Percentiles rank a stretch among this genome's conserved stretches.
These are phyloP conservation scores for Ictalurus punctatus DNA, from an alignment of 2,113 vertebrate species.

Conservation along the genomic window DNA sequence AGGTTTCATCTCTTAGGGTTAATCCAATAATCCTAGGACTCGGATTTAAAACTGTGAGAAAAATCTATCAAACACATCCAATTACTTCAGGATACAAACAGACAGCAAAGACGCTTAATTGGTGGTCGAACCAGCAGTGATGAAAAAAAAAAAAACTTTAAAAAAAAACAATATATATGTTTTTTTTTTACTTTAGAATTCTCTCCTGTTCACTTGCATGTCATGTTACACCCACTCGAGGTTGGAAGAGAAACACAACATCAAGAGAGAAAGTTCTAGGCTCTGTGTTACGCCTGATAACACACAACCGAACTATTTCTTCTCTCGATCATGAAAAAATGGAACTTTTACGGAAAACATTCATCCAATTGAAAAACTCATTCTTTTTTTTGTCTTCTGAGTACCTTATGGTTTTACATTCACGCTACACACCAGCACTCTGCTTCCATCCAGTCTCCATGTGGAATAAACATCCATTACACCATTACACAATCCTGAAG, in stretches of 20 bases:
- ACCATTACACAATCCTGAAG: not conserved
- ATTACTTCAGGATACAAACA: constrained; percentile 14
- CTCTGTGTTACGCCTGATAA: not conserved
- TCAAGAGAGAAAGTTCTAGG: not conserved
- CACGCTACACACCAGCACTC: not conserved
- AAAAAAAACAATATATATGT: no score
- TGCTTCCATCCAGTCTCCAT: no score
- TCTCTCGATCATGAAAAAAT: not conserved
- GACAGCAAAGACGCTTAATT: not conserved
- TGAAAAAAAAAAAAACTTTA: not conserved
- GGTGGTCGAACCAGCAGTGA: not conserved
- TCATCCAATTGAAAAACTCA: not conserved
- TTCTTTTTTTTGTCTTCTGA: not conserved
- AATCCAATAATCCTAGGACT: not conserved
- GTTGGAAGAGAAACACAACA: not conserved
- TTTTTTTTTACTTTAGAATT: not conserved
- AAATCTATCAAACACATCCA: not conserved
- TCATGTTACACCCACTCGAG: not conserved
- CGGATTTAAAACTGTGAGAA: not conserved
- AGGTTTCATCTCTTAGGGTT: not conserved
- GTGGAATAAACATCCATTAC: not conserved
- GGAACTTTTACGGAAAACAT: not conserved
- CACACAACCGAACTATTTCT: not conserved
- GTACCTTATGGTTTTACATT: not conserved
- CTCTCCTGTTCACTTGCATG: constrained; percentile 1